Percentiles rank a stretch among this genome's conserved stretches.
phyloP scores from a whole-genome alignment of 2,888 invertebrate genomes.

The Drosophila peninsularis region DNA sequence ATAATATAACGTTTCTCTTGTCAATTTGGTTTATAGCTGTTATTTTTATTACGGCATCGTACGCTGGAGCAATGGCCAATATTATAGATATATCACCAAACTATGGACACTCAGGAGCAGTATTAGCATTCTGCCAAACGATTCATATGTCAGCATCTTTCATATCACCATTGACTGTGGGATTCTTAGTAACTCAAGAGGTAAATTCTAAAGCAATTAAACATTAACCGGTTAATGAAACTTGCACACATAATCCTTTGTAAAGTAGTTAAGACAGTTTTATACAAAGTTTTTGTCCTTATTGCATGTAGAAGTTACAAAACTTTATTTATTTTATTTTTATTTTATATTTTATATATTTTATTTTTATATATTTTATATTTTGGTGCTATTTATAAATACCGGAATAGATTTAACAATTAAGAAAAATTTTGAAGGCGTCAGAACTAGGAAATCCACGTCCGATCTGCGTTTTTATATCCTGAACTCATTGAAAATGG shows the following conservation, averaged over 20 bases:
- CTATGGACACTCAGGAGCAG: conserved; percentile 88
- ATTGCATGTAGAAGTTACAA: too few relatives aligned
- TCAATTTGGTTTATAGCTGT: conserved; percentile 89
- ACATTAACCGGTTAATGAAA: background rate
- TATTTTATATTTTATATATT: too few relatives aligned
- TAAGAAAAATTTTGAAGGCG: too few relatives aligned
- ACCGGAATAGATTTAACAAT: too few relatives aligned
- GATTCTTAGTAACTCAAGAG: conserved; percentile 87
- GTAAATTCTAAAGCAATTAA: conserved; percentile 84
- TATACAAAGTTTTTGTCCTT: background rate
- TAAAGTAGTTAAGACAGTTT: too few relatives aligned
- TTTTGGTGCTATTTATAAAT: too few relatives aligned
- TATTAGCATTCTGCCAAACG: conserved; percentile 90
- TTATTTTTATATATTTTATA: too few relatives aligned
- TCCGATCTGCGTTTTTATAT: too few relatives aligned
- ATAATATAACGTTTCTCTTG: conserved; percentile 87
- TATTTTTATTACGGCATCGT: conserved; percentile 89
- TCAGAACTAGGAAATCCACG: too few relatives aligned
- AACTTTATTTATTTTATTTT: too few relatives aligned
- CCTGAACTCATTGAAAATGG: too few relatives aligned
- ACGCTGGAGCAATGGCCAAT: conserved; percentile 91
- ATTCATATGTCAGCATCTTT: conserved; percentile 91
- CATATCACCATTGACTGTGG: conserved; percentile 88
- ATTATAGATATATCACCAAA: conserved; percentile 92
- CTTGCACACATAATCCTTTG: background rate